Evolutionary conservation across 2,113 vertebrate genomes (phyloP).

Genomic region (Mohoua ochrocephala): DNA sequence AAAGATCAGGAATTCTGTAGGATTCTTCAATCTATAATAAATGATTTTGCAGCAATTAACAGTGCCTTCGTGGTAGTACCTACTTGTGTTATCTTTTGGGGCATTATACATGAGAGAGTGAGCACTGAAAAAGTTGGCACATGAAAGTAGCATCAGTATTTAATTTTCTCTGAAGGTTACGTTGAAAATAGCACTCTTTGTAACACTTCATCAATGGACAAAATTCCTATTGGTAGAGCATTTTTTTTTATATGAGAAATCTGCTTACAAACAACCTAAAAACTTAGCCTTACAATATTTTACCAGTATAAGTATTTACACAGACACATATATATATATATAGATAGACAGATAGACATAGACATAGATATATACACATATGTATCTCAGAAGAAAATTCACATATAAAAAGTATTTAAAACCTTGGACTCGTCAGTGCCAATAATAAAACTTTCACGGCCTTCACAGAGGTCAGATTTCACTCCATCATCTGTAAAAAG

Average conservation of each 20-base stretch:
- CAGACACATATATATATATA: background rate
- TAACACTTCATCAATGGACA: background rate
- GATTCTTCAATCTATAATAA: background rate
- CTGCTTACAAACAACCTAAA: background rate
- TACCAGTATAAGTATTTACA: background rate
- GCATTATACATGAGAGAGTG: background rate
- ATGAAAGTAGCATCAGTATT: background rate
- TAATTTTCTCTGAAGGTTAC: background rate
- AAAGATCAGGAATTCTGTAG: background rate
- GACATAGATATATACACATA: background rate
- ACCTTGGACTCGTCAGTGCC: background rate
- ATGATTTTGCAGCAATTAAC: background rate
- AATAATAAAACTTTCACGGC: background rate
- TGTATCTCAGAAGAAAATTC: background rate
- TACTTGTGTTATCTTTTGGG: background rate
- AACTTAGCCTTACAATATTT: background rate
- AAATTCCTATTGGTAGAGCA: background rate
- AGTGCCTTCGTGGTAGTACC: background rate
- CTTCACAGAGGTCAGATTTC: background rate
- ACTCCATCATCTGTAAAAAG: background rate
- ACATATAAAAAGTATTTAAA: background rate
- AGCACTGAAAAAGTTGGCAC: background rate
- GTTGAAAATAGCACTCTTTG: background rate
- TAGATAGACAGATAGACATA: background rate
- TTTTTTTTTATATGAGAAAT: background rate